Base-by-base conservation (phyloP, 2,888 invertebrate species). In the Sceliomorpha sp. region DNA sequence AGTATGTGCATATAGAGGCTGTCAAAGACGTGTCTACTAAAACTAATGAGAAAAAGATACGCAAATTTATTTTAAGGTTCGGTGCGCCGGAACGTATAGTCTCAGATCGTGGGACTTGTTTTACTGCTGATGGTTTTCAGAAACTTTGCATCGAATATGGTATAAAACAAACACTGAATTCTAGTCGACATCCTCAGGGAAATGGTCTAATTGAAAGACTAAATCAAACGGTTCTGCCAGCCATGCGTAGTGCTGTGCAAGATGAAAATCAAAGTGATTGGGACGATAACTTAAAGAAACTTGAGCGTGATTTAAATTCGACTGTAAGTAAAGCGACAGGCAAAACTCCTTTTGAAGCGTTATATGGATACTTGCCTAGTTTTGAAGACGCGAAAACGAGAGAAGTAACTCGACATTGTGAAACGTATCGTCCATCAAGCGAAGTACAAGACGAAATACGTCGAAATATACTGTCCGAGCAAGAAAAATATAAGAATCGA, bases 81-180 rank as follows among this genome's bases (percentile, higher is more conserved):
- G 75, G 76, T 4, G 45, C 68, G 1, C 75, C 76, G 1, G 13
- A 12, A 2, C 45, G 53, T 26, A 68, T 76, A 4, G 60, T 79
- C 2, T 63, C 48, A 15, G 79, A 78, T 39, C 51, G 75, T 10
- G 69, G 72, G 2, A 75, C 59, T 5, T 39, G 67, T 26, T 73
- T 73, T 27, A 74, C 71, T 0, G 45, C 66, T 1, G 34, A 50
- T 6, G 12, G 8, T 0, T 72, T 72, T 20, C 24, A 50, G n/a
- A 34, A 70, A 8, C 60, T 70, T 27, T 59, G 59, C 8, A 39
- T 14, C 2, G 29, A 31, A 9, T 32, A 56, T 5, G 73, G 74
- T 1, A 56, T 73, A 5, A 37, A 37, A 13, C 72, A 72, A 29
- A 59, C 56, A 0, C 37, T 74, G 7, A 77, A 64, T 31, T 67